Percentiles rank a stretch among this genome's conserved stretches.
phyloP scores from a whole-genome alignment of 2,797 vertebrate genomes.

The Semotilus atromaculatus region DNA sequence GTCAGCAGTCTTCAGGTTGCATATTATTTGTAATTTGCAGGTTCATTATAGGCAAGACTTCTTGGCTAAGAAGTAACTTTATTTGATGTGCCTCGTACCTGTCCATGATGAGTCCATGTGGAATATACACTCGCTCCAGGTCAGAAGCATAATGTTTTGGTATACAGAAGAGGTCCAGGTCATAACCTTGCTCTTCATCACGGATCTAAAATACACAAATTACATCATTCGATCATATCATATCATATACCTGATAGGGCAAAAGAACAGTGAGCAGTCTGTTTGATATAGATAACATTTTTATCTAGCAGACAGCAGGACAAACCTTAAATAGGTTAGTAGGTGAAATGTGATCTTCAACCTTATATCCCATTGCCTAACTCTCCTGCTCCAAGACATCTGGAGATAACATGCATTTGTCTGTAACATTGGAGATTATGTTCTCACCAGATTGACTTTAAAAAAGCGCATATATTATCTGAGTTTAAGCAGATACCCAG shows the following conservation, averaged over 20 bases:
- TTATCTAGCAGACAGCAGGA: neutral
- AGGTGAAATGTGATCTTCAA: conserved; percentile 13
- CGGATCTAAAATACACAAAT: conserved; percentile 85
- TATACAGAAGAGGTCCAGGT: conserved; percentile 97
- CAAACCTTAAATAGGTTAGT: conserved; percentile 9
- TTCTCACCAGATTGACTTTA: neutral
- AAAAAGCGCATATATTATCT: neutral
- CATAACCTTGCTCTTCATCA: conserved; percentile 95
- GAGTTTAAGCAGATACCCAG: neutral
- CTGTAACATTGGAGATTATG: neutral
- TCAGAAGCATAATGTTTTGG: conserved; percentile 94
- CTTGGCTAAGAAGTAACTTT: conserved; percentile 3
- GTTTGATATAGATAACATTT: neutral
- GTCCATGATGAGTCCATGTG: conserved; percentile 97
- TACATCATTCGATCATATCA: conserved; percentile 5
- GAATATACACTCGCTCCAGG: conserved; percentile 96
- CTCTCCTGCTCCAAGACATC: neutral
- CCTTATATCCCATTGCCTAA: neutral
- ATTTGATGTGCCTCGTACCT: conserved; percentile 75
- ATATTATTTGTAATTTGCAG: neutral
- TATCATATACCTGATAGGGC: neutral
- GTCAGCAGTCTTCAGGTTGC: conserved; percentile 60
- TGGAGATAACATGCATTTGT: neutral
- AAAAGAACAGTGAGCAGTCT: conserved; percentile 9
- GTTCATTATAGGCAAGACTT: neutral